Base-by-base conservation (phyloP, 2,113 vertebrate species). In the Apeltes quadracus region DNA sequence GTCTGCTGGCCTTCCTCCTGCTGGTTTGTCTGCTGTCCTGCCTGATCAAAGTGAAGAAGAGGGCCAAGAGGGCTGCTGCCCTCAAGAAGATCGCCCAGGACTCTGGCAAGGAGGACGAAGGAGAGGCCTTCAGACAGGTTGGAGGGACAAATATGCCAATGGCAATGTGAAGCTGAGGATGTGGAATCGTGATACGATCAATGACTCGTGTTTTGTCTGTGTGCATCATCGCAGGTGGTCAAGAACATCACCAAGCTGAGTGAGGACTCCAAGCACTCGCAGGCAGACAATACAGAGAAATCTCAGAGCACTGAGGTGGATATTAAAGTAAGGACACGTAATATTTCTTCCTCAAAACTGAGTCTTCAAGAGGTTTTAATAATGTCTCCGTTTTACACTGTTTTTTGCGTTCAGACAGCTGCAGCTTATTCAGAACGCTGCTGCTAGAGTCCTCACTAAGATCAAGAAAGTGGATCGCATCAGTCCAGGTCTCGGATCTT, bases 251-350 rank as follows among this genome's bases (percentile, higher is more conserved):
- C 90, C 39, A 92, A 91, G 58, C 89, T 94, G 10, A 93, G 87
- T 10, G 94, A 94, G 22, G 93, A 94, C 1, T 93, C 93, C 41
- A 93, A 92, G 14, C 90, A 93, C 62, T 94, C 94, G 62, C 92
- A 93, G 82, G 93, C 93, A 5, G 93, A 93, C 77, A 92, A 70
- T 23, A 94, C 94, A 0, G 92, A 93, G 83, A 94, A 94, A 69
- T 94, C 93, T 34, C 93, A 94, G 75, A 94, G 93, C 88, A 94
- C 94, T 27, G 94, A 94, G 84, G 92, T 94, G 66, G 93, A 94
- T 78, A 94, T 94, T 77, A 94, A 94, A 87, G 94, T 94, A 81
- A 90, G 92, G 3, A n/a, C 2, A 12, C 25, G 12, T 15, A 2
- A 56, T 12, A 27, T 38, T 34, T 61, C 1, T 27, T 0, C 22